Percentiles rank a stretch among this genome's conserved stretches.
phyloP scores from a whole-genome alignment of 2,113 vertebrate genomes.

The Hippolais icterina region DNA sequence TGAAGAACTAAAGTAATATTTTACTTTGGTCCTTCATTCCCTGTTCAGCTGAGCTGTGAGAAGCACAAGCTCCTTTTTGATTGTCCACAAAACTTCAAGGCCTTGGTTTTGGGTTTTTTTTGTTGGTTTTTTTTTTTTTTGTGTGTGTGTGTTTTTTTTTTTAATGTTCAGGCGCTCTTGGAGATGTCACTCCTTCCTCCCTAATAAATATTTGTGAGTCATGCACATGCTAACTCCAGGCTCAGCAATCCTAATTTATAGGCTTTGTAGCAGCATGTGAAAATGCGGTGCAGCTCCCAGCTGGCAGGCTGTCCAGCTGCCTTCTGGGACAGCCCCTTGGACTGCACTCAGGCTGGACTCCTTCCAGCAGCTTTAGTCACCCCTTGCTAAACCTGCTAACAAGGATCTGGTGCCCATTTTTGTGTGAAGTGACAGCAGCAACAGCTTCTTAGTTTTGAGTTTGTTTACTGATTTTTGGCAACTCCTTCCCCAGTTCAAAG shows the following conservation, averaged over 20 bases:
- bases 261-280: neutral
- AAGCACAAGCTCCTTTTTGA: neutral
- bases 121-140: neutral
- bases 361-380: slow-evolving; percentile 37
- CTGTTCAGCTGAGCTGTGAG: neutral
- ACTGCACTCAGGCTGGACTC: neutral
- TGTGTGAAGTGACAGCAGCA: neutral
- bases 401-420: neutral
- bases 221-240: neutral
- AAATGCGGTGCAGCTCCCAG: neutral
- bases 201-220: neutral
- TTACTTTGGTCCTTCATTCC: neutral
- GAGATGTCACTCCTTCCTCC: neutral
- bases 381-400: slow-evolving; percentile 38
- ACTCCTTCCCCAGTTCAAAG: neutral
- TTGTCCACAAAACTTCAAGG: neutral
- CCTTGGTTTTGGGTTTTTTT: neutral
- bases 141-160: too few relatives aligned
- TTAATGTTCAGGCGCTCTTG: neutral
- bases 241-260: slow-evolving; percentile 8
- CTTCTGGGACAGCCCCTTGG: slow-evolving; percentile 32
- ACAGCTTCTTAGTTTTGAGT: neutral
- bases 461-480: neutral
- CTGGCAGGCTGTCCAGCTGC: slow-evolving; percentile 32
- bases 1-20: neutral